Evolutionary conservation across 1,140 invertebrate genomes (phyloP), one percentile per base, ranked within the genome.

Genomic region (Drosophila trapezifrons): DNA sequence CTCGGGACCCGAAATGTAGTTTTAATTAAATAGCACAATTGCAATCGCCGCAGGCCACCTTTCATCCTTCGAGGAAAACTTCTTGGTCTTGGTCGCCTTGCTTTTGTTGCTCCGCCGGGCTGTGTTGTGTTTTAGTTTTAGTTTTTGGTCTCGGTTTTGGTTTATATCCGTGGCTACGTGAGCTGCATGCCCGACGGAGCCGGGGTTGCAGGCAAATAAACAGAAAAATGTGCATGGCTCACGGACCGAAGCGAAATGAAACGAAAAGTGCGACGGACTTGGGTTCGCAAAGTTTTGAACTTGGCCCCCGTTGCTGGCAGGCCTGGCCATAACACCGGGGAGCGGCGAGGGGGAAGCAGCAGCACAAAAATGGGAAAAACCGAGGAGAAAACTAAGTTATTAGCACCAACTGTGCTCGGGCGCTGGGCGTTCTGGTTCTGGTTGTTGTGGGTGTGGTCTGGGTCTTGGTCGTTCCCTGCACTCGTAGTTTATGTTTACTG

Each of bases 371-470:
- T 18, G 20, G 54, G 35, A 18, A 67, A 49, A 69, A 38, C 47
- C 25, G 47, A 57, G 42, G 38, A 49, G 54, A 77, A 85, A 86
- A 86, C 83, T 76, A 87, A 87, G 83, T 87, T 85, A 87, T 87
- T 85, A 82, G 82, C 78, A 82, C 25, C 75, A 81, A 86, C 77
- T 70, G 77, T 46, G 56, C 59, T 54, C 37, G 17, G 57, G 20
- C 40, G 18, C 20, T 56, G 58, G 49, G 51, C 38, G 49, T 46
- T 35, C 49, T 46, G 57, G 49, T 58, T 40, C 49, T 46, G 57
- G 45, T 47, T 67, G 64, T 55, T 83, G 67, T 70, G 77, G 80
- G 59, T 64, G 73, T 70, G 77, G 74, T 57, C 73, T 20, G 12
- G 27, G 25, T 29, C 47, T 10, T 32, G 29, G 29, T 12, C 15